Percentiles rank a stretch among this genome's conserved stretches.
Conservation (phyloP, 2,888 invertebrate species). For the Petrolisthes manimaculis region DNA sequence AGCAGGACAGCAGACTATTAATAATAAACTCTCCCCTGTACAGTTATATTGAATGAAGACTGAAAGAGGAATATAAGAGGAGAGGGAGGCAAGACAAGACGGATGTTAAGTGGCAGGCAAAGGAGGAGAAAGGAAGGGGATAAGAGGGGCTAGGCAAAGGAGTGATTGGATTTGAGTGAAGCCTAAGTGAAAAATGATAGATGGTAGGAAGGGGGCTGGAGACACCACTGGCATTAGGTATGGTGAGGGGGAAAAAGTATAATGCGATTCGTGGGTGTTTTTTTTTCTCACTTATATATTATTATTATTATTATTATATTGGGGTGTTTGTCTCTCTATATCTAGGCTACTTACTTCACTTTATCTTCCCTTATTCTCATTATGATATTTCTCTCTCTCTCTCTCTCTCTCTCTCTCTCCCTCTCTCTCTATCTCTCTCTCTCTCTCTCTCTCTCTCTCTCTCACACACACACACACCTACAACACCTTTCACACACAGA, state of each 20-base stretch:
- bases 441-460: no score
- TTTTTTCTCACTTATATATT: background rate
- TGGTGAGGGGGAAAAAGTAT: background rate
- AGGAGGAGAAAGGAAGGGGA: background rate
- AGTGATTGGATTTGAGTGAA: constrained; percentile 12
- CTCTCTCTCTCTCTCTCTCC: no score
- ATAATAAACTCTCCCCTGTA: background rate
- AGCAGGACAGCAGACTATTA: no score
- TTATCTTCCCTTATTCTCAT: no score
- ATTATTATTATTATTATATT: no score
- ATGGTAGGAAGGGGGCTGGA: constrained; percentile 11
- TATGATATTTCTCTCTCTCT: no score
- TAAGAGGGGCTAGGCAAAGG: constrained; percentile 5
- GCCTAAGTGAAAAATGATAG: constrained; percentile 25
- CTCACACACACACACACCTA: no score
- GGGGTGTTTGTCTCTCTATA: no score
- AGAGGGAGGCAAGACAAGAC: background rate
- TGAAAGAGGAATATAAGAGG: background rate
- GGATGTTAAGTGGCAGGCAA: constrained; percentile 9
- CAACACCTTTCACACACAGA: no score
- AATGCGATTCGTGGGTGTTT: background rate
- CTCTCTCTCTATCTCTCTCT: no score
- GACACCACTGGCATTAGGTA: background rate
- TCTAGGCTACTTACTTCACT: no score
- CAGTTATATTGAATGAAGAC: background rate